Evolutionary conservation across 2,888 invertebrate species (phyloP), one percentile per base, ranked within the genome.

Genomic region (Orthosia incerta): DNA sequence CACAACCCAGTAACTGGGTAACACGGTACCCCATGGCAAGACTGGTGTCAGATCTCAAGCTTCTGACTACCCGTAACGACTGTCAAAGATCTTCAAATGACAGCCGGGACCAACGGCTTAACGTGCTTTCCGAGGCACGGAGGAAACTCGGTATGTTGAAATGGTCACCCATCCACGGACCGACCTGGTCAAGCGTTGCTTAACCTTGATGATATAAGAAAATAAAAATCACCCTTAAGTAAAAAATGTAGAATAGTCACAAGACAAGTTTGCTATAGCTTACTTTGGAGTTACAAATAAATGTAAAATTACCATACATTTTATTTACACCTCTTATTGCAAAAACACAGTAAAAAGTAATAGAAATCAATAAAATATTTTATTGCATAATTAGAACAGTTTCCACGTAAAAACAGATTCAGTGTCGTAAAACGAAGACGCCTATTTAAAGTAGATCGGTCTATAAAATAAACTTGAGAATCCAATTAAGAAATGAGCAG

Each of bases 401-500:
- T 86, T 80, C 80, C 79, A 84, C 82, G 87, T 90, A 89, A 91
- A 90, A 93, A 91, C 90, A 91, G 90, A 93, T 91, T 91, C 89
- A 89, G 88, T 89, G 91, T 93, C 93, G 93, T 94, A 92, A 94
- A 94, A 91, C 87, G 89, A 91, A 91, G 88, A 87, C 89, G 91
- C 88, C 90, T 91, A 92, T 92, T 93, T 91, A 91, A 92, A 92
- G 89, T 90, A 92, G 92, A 94, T 94, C 93, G 92, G 90, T 93
- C 91, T 92, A 93, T 94, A 94, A 90, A 94, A 94, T 95, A 93
- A 95, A 95, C 93, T 94, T 92, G 92, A 94, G 94, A 94, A 94
- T 93, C 93, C 94, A 95, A 95, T 95, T 95, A 95, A 95, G 94
- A 93, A 94, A 94, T 94, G 93, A 94, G 91, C 89, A 91, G 89